Base-by-base conservation (phyloP, 2,888 invertebrate genomes). In the Parnassius smintheus region DNA sequence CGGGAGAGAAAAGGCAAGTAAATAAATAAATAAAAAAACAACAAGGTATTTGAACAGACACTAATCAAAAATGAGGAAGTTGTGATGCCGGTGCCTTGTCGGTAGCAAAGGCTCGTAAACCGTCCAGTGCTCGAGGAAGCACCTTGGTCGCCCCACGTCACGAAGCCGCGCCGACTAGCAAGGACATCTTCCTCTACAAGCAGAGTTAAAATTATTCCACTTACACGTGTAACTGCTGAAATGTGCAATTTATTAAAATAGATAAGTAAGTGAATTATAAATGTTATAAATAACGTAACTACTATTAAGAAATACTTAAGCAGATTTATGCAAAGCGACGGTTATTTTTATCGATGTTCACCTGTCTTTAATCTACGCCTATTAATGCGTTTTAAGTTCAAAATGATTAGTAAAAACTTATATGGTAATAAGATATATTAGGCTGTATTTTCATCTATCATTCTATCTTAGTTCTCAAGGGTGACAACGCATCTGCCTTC, bases 41-140 rank as follows among this genome's bases (percentile, higher is more conserved):
- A n/a, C 52, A 48, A 50, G 49, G 10, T 13, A 11, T 42, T 58
- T 12, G 51, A 12, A 46, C 46, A n/a, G 11, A 13, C 54, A 12
- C 58, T 62, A 58, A 62, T 62, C 62, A 55, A 57, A 54, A 54
- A 62, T 49, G 42, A 62, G 62, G 62, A 62, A 62, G 62, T 62
- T 45, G 61, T 13, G 52, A 45, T 59, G 11, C 9, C 53, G 58
- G 55, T 51, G 56, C 52, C 54, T 55, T 60, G 64, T 48, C 59
- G 56, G 49, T 44, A 41, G 64, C 41, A 56, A 44, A 55, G 59
- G 53, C 59, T 59, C 51, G 56, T 62, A 59, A 61, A 57, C 55
- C 52, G 57, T 25, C 61, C 11, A 48, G 12, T 44, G 44, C 50
- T 62, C 46, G 58, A 62, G 65, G 65, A 65, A 65, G 56, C 53